Conservation (phyloP, 2,113 vertebrate genomes). For the Aptenodytes patagonicus region DNA sequence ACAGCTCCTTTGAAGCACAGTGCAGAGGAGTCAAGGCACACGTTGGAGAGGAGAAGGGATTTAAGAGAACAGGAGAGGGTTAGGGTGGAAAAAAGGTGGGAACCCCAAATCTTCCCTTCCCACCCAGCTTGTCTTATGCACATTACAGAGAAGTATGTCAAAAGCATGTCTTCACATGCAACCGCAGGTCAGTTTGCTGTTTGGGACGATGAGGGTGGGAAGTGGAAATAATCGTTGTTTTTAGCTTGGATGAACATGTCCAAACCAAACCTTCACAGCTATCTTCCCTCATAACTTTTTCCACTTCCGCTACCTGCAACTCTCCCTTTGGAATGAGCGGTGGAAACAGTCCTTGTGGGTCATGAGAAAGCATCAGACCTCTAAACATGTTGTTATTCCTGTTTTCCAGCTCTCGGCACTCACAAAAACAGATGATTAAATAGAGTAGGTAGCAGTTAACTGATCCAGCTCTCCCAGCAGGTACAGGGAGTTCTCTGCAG, state of each 20-base stretch:
- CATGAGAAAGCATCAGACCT: constrained; percentile 58
- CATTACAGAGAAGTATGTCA: neutral
- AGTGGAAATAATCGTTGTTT: constrained; percentile 39
- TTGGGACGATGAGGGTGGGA: neutral
- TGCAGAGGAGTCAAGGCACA: neutral
- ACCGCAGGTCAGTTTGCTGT: neutral
- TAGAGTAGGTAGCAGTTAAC: constrained; percentile 5
- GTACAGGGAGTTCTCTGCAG: constrained; percentile 5
- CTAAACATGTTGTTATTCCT: constrained; percentile 56
- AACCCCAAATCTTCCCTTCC: neutral
- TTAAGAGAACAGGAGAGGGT: neutral
- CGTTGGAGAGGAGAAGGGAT: neutral
- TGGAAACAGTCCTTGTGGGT: constrained; percentile 64
- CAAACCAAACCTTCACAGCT: constrained; percentile 51
- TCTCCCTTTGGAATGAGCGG: constrained; percentile 36
- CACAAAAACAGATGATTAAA: constrained; percentile 42
- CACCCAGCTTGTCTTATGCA: neutral
- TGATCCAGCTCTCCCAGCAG: neutral
- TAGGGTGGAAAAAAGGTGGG: neutral
- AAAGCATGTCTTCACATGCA: neutral
- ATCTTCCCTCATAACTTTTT: constrained; percentile 60
- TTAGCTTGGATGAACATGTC: neutral
- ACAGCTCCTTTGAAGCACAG: neutral
- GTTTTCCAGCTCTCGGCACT: constrained; percentile 28
- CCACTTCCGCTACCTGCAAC: constrained; percentile 49